phyloP scores from a whole-genome alignment of 2,888 invertebrate species.

The Ganaspis brasiliensis region DNA sequence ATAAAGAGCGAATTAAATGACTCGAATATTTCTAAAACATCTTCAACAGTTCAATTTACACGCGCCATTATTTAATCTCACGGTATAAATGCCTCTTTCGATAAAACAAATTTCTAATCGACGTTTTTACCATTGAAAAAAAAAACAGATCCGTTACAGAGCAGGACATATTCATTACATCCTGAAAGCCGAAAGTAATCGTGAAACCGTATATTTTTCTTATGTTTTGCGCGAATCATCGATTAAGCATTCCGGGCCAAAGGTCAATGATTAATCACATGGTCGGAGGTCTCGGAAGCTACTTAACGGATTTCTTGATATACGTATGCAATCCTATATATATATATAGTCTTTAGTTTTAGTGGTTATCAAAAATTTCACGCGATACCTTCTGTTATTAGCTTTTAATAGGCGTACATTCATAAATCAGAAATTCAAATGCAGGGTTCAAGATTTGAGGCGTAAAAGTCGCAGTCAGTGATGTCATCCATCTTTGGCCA shows the following conservation, averaged over 20 bases:
- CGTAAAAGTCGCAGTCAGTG: slow-evolving; percentile 14
- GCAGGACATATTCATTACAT: neutral
- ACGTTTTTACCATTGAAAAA: no score
- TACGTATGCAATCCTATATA: neutral
- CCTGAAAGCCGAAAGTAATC: slow-evolving; percentile 29
- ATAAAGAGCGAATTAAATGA: no score
- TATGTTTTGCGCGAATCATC: slow-evolving; percentile 15
- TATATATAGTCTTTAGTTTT: slow-evolving; percentile 20
- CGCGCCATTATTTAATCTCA: no score
- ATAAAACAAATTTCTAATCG: no score
- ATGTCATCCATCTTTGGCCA: slow-evolving; percentile 15
- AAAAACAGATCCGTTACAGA: neutral
- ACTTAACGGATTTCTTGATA: slow-evolving; percentile 34
- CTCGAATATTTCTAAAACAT: no score
- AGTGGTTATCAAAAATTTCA: slow-evolving; percentile 33
- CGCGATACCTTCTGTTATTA: neutral
- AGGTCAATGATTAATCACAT: slow-evolving; percentile 30
- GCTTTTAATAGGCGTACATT: slow-evolving; percentile 1
- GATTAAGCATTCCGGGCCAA: slow-evolving; percentile 23
- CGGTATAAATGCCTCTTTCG: no score
- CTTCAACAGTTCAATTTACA: no score
- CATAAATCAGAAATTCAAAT: slow-evolving; percentile 25
- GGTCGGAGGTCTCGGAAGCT: slow-evolving; percentile 28
- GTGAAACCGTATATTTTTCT: slow-evolving; percentile 19
- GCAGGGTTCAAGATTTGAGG: slow-evolving; percentile 7